phyloP scores from a whole-genome alignment of 2,113 vertebrate species.

The Oophaga pumilio region DNA sequence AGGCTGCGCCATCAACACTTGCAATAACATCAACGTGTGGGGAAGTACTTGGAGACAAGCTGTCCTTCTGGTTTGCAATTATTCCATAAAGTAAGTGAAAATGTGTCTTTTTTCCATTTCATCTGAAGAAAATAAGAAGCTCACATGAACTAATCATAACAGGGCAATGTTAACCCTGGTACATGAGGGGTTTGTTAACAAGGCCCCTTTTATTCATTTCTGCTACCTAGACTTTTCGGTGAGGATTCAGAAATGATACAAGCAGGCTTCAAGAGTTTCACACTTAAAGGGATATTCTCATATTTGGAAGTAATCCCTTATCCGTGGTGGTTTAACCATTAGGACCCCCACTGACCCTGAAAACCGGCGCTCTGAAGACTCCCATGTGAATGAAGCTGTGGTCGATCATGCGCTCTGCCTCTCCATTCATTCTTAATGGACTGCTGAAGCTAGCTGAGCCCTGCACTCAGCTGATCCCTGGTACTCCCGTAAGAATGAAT shows the following conservation, averaged over 20 bases:
- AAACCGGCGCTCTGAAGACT: no score
- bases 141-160: not conserved
- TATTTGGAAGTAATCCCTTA: no score
- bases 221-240: not conserved
- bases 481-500: no score
- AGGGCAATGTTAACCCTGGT: not conserved
- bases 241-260: not conserved
- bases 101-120: not conserved
- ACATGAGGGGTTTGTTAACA: not conserved
- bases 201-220: not conserved
- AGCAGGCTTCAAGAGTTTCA: not conserved
- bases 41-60: constrained; percentile 80
- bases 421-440: no score
- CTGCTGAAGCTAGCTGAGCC: no score
- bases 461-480: no score
- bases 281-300: not conserved
- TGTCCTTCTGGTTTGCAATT: constrained; percentile 87
- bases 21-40: constrained; percentile 78
- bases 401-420: no score
- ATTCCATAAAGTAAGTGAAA: constrained; percentile 85
- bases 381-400: no score
- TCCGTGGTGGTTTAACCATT: no score
- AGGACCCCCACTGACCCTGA: no score
- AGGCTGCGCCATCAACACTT: constrained; percentile 83
- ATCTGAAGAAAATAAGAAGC: not conserved